Evolutionary conservation across 2,888 invertebrate species (phyloP), one percentile per base, ranked within the genome.

Genomic region (Ophioninae sp.): DNA sequence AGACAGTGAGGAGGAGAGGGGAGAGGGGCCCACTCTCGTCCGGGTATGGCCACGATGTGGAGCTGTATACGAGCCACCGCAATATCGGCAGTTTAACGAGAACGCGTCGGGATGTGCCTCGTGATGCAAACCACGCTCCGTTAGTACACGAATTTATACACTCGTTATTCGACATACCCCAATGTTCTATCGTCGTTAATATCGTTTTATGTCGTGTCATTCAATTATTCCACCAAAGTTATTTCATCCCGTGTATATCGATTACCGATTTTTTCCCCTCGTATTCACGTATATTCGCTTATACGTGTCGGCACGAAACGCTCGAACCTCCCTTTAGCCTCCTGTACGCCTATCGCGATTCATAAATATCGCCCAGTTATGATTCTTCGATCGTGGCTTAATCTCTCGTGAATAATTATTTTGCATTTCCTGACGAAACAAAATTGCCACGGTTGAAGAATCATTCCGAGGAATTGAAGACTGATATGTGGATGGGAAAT

Each of bases 31-130:
- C 81, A 75, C 78, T 81, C 83, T 78, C 75, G 71, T 74, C 69
- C 69, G 78, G 81, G 83, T 65, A 75, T 63, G 73, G 68, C 68
- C 51, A 69, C 81, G 71, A 68, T 59, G 56, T 68, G 68, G 73
- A 79, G 72, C 44, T 37, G 65, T 67, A 67, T 79, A 67, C 80
- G 73, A 78, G 83, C 77, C 74, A 81, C 81, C 78, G 83, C 83
- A 83, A 84, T 84, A 84, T 84, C 83, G 81, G 83, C 83, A 84
- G 83, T 84, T 81, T 78, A 84, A 84, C 83, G 81, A 74, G 78
- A 84, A 81, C 74, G 83, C 83, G 83, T 81, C 78, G 81, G 71
- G 74, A 78, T 78, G 72, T 79, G 81, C 77, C 83, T 81, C 83
- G 81, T 75, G 78, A 81, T 83, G 80, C 77, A 74, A 78, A 65